These are phyloP conservation scores for Rugalucina vietnamica DNA, from an alignment of 2,888 invertebrate species.

Conservation along the genomic window DNA sequence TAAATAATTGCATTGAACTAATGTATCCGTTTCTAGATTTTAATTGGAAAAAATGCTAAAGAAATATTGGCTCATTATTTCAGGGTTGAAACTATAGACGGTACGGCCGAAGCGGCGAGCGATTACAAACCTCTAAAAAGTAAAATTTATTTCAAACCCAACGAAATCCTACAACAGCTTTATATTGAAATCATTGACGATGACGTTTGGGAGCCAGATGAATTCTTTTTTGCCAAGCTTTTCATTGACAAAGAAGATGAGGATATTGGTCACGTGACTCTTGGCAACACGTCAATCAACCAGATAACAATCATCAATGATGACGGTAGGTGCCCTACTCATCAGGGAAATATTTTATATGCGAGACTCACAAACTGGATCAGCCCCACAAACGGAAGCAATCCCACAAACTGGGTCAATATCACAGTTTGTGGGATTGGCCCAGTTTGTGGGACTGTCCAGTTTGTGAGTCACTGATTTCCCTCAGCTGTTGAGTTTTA, in stretches of 20 bases:
- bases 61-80: no score
- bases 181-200: slow-evolving; percentile 86
- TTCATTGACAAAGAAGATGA: slow-evolving; percentile 74
- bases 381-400: no score
- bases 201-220: slow-evolving; percentile 87
- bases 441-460: no score
- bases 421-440: no score
- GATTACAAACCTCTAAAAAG: slow-evolving; percentile 86
- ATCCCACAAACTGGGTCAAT: no score
- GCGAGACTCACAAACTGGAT: no score
- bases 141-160: slow-evolving; percentile 85
- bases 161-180: slow-evolving; percentile 85
- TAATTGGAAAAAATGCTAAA: no score
- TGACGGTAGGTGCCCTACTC: slow-evolving; percentile 84
- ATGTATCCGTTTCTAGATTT: no score
- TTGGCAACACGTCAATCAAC: slow-evolving; percentile 86
- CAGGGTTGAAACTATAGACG: slow-evolving; percentile 87
- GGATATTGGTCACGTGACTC: slow-evolving; percentile 82
- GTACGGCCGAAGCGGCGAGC: slow-evolving; percentile 86
- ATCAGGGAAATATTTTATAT: no score
- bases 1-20: no score
- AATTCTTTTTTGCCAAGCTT: slow-evolving; percentile 87
- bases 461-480: no score
- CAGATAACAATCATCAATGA: slow-evolving; percentile 87
- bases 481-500: no score